Base-by-base conservation (phyloP, 2,888 invertebrate genomes). In the Lithosia quadra region DNA sequence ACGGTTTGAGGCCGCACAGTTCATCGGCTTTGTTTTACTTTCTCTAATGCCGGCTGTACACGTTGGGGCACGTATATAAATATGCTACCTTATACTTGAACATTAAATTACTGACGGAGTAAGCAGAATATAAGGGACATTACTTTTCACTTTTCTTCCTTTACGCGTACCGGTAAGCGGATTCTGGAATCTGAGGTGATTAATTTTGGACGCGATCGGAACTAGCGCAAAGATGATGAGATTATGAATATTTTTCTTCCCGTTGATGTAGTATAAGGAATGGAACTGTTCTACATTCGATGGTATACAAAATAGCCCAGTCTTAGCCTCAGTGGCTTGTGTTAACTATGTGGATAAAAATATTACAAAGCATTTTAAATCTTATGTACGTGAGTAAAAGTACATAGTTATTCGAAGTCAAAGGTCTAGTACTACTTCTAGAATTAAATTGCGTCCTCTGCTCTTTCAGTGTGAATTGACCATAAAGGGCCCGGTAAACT, bases 1-100 rank as follows among this genome's bases (percentile, higher is more conserved):
- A 65, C 22, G 49, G 34, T 57, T 66, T 53, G 34, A 34, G 63
- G 67, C 62, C 18, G 34, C 33, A 56, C 34, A 65, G 28, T 43
- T 74, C 72, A 74, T 74, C 73, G 63, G 71, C 66, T 76, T 62
- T 62, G 64, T 69, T 67, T 65, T 69, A 80, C 84, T 85, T 85
- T 85, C 84, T 78, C 84, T 81, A 69, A 24, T 3, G 28, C 53
- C 24, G 56, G 56, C 24, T 56, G 15, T 56, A 24, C 56, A 22
- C 22, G 56, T 24, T 15, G 56, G 15, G 56, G 0, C n/a, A 49
- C 1, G 49, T 49, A n/a, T n/a, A 49, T 49, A n/a, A n/a, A 49
- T 49, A 5, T 28, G 28, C 28, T 5, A 28, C 28, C 2, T 2
- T 28, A 28, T 28, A 28, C 28, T 28, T 28, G 28, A 28, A 28